Evolutionary conservation across 2,113 vertebrate genomes (phyloP).

Genomic region (Trematocara stigmaticum): DNA sequence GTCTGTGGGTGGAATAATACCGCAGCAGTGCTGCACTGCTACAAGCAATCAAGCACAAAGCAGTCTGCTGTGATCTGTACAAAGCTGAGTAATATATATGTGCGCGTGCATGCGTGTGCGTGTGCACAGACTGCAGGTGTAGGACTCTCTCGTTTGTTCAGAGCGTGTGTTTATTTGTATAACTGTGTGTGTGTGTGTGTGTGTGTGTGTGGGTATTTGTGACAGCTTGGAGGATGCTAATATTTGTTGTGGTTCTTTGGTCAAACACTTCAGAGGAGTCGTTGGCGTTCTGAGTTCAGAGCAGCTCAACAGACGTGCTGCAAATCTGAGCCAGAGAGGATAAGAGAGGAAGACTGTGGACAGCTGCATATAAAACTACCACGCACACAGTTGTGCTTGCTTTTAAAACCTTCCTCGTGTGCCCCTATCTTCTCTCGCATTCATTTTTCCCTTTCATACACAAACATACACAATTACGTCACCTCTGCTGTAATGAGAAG

Average conservation of each 20-base stretch:
- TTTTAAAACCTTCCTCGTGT: not conserved
- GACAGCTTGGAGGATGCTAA: constrained; percentile 36
- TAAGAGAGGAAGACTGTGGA: not conserved
- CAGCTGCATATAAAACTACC: not conserved
- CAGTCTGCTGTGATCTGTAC: not conserved
- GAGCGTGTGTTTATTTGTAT: not conserved
- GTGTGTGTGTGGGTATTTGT: not conserved
- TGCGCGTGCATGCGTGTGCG: not conserved
- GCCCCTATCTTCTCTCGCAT: not conserved
- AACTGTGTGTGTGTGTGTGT: not conserved
- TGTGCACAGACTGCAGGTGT: not conserved
- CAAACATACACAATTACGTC: not conserved
- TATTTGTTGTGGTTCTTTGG: constrained; percentile 59
- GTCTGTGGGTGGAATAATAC: not conserved
- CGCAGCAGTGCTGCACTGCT: not conserved
- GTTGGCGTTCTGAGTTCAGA: constrained; percentile 55
- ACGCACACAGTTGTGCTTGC: not conserved
- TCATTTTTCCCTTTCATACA: not conserved
- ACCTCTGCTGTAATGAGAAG: constrained; percentile 11
- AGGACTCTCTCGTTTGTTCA: not conserved
- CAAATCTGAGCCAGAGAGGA: constrained; percentile 39
- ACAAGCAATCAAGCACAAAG: not conserved
- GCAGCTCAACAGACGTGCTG: constrained; percentile 55
- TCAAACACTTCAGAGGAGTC: constrained; percentile 64
- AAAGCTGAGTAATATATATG: not conserved